Conservation (phyloP, 2,113 vertebrate species). For the Dipodomys merriami region DNA sequence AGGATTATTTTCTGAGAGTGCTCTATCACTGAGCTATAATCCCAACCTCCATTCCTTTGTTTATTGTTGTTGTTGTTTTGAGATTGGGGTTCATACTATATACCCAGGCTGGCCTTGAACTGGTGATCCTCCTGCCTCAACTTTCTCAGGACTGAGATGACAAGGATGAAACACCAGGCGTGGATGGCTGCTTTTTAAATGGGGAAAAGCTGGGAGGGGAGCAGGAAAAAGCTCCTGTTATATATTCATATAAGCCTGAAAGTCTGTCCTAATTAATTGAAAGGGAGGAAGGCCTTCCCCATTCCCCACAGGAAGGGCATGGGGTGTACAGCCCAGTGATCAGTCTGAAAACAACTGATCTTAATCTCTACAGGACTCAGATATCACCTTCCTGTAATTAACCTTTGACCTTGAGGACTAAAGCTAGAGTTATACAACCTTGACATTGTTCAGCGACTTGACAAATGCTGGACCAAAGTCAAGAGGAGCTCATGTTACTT, state of each 20-base stretch:
- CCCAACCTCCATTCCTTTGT: neutral
- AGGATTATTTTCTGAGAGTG: neutral
- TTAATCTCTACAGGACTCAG: neutral
- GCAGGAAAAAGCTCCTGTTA: neutral
- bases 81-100: neutral
- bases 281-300: neutral
- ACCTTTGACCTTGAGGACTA: neutral
- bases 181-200: neutral
- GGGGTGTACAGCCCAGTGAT: neutral
- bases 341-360: neutral
- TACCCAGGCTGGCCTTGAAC: neutral
- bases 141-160: neutral
- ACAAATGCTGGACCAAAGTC: constrained; percentile 11
- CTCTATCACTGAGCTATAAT: neutral
- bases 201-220: neutral
- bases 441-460: neutral
- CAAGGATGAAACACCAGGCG: neutral
- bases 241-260: neutral
- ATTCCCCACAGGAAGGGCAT: neutral
- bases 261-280: neutral
- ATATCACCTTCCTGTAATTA: neutral
- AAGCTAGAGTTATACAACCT: neutral
- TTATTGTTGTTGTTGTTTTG: neutral
- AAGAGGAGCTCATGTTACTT: neutral
- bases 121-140: neutral